These are phyloP conservation scores for Apodemus agrarius DNA, from an alignment of 2,797 vertebrate genomes.

Conservation along the genomic window DNA sequence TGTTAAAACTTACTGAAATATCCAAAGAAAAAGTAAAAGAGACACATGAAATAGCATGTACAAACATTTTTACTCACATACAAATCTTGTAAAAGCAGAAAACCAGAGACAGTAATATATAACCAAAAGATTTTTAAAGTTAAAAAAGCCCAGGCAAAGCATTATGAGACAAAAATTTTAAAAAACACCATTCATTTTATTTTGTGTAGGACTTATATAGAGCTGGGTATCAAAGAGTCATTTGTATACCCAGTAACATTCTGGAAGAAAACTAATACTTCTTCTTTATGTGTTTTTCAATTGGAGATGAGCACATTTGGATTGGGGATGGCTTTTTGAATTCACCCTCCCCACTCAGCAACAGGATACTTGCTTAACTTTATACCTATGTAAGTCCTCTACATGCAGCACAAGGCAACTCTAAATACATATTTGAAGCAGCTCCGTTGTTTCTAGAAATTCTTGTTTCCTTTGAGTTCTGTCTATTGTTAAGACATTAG, in stretches of 20 bases:
- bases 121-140: neutral
- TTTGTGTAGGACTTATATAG: neutral
- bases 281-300: neutral
- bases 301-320: neutral
- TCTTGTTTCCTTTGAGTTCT: neutral
- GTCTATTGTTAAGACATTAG: neutral
- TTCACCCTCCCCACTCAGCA: neutral
- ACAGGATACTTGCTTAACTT: neutral
- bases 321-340: neutral
- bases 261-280: neutral
- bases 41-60: no score
- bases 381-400: neutral
- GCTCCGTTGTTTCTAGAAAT: neutral
- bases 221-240: neutral
- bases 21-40: neutral
- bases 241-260: neutral
- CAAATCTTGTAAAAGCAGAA: neutral
- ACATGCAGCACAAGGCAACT: neutral
- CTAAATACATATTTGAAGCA: neutral
- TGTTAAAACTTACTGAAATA: neutral
- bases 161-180: neutral
- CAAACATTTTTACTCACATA: neutral
- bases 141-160: neutral
- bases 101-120: neutral
- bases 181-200: neutral